phyloP scores from a whole-genome alignment of 2,113 vertebrate species.

The Calidris pugnax region DNA sequence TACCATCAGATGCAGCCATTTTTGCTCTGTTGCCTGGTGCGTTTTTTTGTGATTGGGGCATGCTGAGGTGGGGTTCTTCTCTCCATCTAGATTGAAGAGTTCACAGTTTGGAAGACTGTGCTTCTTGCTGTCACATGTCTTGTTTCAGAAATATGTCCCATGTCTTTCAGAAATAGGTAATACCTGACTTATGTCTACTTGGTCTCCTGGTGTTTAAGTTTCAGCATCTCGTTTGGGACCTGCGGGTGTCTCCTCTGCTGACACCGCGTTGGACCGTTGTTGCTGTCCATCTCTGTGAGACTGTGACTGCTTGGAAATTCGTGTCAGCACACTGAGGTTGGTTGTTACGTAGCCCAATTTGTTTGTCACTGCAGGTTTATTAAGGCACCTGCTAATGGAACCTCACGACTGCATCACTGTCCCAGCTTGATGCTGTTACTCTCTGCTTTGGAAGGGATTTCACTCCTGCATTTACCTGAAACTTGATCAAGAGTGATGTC shows the following conservation, averaged over 20 bases:
- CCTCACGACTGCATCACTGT: background rate
- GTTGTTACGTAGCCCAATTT: background rate
- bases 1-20: background rate
- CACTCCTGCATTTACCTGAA: background rate
- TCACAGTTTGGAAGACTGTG: background rate
- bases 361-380: background rate
- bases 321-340: background rate
- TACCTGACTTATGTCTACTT: background rate
- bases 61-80: background rate
- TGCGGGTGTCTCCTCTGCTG: background rate
- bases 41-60: background rate
- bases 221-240: background rate
- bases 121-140: background rate
- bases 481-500: background rate
- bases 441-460: background rate
- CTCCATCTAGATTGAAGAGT: background rate
- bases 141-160: background rate
- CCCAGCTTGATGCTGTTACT: background rate
- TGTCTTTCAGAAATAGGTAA: background rate
- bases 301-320: background rate
- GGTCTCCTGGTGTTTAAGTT: background rate
- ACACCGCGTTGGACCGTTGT: background rate
- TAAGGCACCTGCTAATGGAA: background rate
- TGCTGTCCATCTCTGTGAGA: background rate
- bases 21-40: background rate